A percentile compares a stretch with the other conserved stretches of the same genome.
phyloP scores from a whole-genome alignment of 2,888 invertebrate genomes.

The Hofmannophila pseudospretella region DNA sequence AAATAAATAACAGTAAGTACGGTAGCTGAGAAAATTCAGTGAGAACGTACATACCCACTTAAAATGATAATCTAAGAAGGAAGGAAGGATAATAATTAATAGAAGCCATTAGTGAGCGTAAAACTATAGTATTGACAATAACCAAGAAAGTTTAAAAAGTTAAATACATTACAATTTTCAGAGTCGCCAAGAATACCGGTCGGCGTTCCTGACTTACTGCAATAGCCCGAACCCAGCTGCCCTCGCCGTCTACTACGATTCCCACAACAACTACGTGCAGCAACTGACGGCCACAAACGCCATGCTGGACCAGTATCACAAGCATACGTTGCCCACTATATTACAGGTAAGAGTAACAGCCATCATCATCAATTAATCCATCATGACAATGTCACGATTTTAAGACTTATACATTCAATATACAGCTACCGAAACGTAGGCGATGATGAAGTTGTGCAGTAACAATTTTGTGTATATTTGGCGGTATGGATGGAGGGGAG shows the following conservation, averaged over 20 bases:
- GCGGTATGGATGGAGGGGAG: no score
- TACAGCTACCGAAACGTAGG: no score
- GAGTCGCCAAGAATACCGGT: conserved; percentile 93
- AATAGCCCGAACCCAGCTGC: conserved; percentile 83
- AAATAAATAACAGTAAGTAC: neutral
- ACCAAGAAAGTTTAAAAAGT: no score
- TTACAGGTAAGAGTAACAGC: conserved; percentile 79
- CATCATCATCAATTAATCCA: no score
- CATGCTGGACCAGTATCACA: conserved; percentile 93
- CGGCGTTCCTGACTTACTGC: conserved; percentile 88
- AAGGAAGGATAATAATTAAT: neutral
- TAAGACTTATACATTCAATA: no score
- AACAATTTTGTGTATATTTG: no score
- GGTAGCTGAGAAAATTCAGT: no score
- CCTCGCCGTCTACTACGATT: conserved; percentile 89
- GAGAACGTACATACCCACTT: no score
- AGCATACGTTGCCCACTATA: conserved; percentile 90
- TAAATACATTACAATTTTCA: conserved; percentile 64
- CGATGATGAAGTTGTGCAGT: no score
- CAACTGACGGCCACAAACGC: conserved; percentile 95
- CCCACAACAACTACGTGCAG: conserved; percentile 95
- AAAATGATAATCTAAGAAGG: neutral
- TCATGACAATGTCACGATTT: no score
- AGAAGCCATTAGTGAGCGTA: no score
- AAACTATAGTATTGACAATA: no score